Base-by-base conservation (phyloP, 2,888 invertebrate species). In the Netelia inedita region DNA sequence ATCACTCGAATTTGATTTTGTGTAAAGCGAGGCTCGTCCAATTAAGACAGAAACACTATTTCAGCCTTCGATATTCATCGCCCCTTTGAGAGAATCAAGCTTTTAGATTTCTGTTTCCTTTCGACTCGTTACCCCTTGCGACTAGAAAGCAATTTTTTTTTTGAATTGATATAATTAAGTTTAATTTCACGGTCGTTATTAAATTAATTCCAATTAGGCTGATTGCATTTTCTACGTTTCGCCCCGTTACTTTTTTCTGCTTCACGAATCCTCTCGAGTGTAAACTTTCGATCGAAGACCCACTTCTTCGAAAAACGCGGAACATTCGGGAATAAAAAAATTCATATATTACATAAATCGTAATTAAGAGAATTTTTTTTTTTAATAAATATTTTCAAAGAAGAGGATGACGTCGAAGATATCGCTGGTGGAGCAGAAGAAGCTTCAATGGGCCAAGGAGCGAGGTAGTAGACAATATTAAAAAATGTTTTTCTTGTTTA, bases 371-470 rank as follows among this genome's bases (percentile, higher is more conserved):
- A 46, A 35, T 35, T 46, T 46, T 46, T 23, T 76, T 57, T 41
- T 57, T 10, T 21, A 50, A 46, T 28, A 1, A 2, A 14, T n/a
- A 41, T 61, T 61, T 75, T 72, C 72, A 10, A 53, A 63, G 82
- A 57, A 55, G 79, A 86, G 74, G 84, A 89, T 89, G 86, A 85
- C 88, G 28, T 90, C 89, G 82, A 90, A 91, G 84, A 90, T 93
- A 86, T 96, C 97, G 87, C 94, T 98, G 93, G 95, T 98, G 91
- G 98, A 98, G 95, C 96, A 97, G 94, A 98, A 98, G 94, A 96
- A 97, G 94, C 95, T 97, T 92, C 98, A 98, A 96, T 98, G 98
- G 98, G 98, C 98, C 89, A 96, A 95, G 94, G 98, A 98, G 95
- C 96, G 96, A 96, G 98, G 98, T 98, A 95, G 6, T 92, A 94